Evolutionary conservation across 2,797 vertebrate genomes (phyloP), one percentile per base, ranked within the genome.

Genomic region (Gouania willdenowi): DNA sequence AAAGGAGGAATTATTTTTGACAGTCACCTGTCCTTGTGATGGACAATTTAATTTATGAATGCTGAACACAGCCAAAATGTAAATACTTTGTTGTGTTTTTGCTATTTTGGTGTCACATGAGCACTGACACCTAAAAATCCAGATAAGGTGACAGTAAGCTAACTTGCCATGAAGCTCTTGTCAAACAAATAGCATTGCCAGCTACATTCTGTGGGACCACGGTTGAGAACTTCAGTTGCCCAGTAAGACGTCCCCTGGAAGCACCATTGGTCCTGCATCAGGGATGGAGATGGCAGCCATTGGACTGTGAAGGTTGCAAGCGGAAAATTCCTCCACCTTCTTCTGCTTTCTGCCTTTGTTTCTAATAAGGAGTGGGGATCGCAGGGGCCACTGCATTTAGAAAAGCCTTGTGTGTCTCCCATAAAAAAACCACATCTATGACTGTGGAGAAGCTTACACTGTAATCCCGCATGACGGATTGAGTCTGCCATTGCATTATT

Each of bases 381-480:
- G 63, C 51, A 75, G 41, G 55, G 67, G 69, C 56, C 41, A 13
- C 36, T 31, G 63, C 53, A n/a, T 75, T 78, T 67, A 66, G 69
- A 75, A 83, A 85, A 86, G 72, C 70, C 68, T 59, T 44, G 50
- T 74, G 78, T 84, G 80, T 77, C 77, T 74, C 38, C 73, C 62
- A 76, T 77, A 81, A 84, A 81, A 84, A 87, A 87, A 74, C 67
- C 75, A 67, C 79, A 78, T 88, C 80, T 78, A 75, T 75, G 77
- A 73, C 81, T 73, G 64, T 79, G 68, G 75, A 87, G 79, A 76
- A 85, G 83, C 83, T 87, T 85, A 83, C 57, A 43, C 68, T 63
- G 71, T 89, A 88, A 89, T 88, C 86, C 84, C 58, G 79, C 82
- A 80, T 87, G 82, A 87, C 85, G 75, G 81, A 85, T 85, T 78